Conservation (phyloP, 1,140 invertebrate genomes). For the Pinna nobilis region DNA sequence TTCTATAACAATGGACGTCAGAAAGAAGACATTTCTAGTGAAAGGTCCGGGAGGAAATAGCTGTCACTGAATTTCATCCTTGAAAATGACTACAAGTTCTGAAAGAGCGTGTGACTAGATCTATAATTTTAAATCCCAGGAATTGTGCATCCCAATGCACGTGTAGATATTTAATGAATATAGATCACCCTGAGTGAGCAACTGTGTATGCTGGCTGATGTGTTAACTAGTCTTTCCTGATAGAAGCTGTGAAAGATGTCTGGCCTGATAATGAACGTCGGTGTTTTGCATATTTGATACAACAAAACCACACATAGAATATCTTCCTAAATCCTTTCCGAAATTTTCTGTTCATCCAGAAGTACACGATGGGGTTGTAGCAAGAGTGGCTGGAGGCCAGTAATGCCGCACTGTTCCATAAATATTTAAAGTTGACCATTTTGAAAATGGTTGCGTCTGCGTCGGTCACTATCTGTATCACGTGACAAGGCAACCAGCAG, state of each 20-base stretch:
- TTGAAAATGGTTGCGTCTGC: conserved; percentile 65
- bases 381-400: conserved; percentile 93
- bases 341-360: conserved; percentile 92
- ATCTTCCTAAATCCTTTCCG: conserved; percentile 75
- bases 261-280: background rate
- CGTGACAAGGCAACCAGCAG: conserved; percentile 91
- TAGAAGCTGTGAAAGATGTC: background rate
- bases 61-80: too few relatives aligned
- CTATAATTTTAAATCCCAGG: too few relatives aligned
- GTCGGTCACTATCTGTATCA: conserved; percentile 76
- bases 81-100: too few relatives aligned
- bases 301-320: conserved; percentile 46
- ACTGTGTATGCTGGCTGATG: too few relatives aligned
- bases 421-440: conserved; percentile 75
- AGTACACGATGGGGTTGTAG: conserved; percentile 96
- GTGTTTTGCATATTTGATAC: background rate
- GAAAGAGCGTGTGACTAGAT: too few relatives aligned
- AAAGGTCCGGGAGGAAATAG: too few relatives aligned
- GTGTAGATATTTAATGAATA: too few relatives aligned
- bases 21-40: too few relatives aligned
- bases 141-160: too few relatives aligned
- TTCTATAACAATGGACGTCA: too few relatives aligned
- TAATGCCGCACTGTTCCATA: conserved; percentile 80
- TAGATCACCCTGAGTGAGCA: too few relatives aligned
- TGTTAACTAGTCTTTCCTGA: too few relatives aligned